Conservation (phyloP, 2,888 invertebrate species). For the Acronicta psi region DNA sequence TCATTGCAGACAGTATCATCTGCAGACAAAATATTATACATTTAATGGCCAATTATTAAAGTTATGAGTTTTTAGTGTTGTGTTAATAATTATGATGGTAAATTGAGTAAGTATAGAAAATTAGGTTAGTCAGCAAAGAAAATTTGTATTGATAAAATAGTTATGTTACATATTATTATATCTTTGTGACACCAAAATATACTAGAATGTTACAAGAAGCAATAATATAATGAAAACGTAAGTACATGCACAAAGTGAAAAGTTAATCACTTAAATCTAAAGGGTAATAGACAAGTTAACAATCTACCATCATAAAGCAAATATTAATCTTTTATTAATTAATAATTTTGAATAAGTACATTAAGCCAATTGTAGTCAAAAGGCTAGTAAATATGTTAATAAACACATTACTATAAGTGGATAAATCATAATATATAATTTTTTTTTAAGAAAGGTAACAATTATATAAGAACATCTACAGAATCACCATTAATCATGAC, state of each 20-base stretch:
- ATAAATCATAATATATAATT: too few relatives aligned
- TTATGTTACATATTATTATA: background rate
- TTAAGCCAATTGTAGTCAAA: constrained; percentile 61
- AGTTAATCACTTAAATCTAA: constrained; percentile 3
- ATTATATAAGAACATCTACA: background rate
- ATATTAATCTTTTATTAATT: too few relatives aligned
- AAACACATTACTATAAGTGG: background rate
- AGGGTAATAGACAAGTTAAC: constrained; percentile 18
- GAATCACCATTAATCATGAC: background rate
- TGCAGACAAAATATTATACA: constrained; percentile 76
- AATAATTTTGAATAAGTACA: constrained; percentile 30
- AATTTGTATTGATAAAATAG: constrained; percentile 6
- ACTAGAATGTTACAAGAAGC: constrained; percentile 13
- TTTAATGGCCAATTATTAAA: constrained; percentile 57
- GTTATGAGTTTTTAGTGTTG: constrained; percentile 37
- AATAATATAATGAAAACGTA: constrained; percentile 3
- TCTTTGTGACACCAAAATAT: background rate
- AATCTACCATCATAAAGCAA: constrained; percentile 52
- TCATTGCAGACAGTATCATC: constrained; percentile 86
- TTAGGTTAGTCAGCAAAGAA: constrained; percentile 23
- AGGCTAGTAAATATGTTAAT: constrained; percentile 57
- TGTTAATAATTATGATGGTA: constrained; percentile 54
- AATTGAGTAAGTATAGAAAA: constrained; percentile 47
- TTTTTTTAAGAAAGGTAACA: too few relatives aligned
- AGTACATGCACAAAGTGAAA: constrained; percentile 30